Percentiles rank a stretch among this genome's conserved stretches.
Conservation (phyloP, 2,888 invertebrate genomes). For the Lepas anatifera region DNA sequence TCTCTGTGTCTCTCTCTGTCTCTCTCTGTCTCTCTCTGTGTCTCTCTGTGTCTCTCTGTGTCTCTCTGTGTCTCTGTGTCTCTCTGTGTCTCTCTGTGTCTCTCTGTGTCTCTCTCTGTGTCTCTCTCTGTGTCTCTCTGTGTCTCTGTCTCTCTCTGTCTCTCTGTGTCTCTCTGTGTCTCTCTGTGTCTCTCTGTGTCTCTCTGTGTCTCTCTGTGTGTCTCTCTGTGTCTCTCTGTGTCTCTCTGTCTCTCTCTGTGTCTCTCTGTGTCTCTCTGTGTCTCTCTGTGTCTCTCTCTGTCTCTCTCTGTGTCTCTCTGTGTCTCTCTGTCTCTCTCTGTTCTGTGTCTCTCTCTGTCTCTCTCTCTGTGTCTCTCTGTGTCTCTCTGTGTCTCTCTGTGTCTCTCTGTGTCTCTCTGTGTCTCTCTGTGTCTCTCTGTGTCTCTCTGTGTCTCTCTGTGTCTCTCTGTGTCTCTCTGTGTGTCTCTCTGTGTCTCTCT, state of each 20-base stretch:
- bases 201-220: slow-evolving; percentile 41
- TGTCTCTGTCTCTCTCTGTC: slow-evolving; percentile 13
- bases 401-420: not conserved
- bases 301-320: not conserved
- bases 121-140: too few species aligned
- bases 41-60: slow-evolving; percentile 42
- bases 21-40: slow-evolving; percentile 43
- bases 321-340: not conserved
- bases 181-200: slow-evolving; percentile 3
- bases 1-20: slow-evolving; percentile 26
- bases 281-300: slow-evolving; percentile 8
- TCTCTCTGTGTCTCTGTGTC: slow-evolving; percentile 32
- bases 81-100: too few species aligned
- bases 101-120: too few species aligned
- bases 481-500: slow-evolving; percentile 13
- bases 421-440: not conserved
- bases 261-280: slow-evolving; percentile 12
- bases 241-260: slow-evolving; percentile 3
- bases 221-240: slow-evolving; percentile 30
- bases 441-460: not conserved
- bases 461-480: slow-evolving; percentile 13
- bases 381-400: not conserved
- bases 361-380: not conserved
- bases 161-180: slow-evolving; percentile 38
- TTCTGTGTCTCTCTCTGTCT: not conserved